Conservation (phyloP, 1,140 invertebrate genomes). For the Hypsibius dujardini region DNA sequence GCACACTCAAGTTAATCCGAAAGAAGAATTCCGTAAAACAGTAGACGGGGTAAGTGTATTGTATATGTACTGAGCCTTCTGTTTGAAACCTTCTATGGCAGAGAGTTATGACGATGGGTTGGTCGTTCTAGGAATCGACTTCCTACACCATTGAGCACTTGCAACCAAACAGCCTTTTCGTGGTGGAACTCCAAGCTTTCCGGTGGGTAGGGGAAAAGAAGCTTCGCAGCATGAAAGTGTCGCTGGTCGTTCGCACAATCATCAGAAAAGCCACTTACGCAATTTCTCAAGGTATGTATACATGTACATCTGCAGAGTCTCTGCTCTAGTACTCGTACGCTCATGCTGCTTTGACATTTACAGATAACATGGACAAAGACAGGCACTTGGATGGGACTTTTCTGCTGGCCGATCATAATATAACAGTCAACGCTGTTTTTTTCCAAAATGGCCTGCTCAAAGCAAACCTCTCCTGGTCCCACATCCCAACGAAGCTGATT, state of each 20-base stretch:
- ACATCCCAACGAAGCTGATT: background rate
- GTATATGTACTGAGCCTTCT: background rate
- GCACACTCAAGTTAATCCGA: background rate
- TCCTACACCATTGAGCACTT: slow-evolving; percentile 14
- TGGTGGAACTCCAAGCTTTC: background rate
- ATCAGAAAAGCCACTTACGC: slow-evolving; percentile 6
- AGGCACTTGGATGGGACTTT: background rate
- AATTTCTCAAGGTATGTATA: background rate
- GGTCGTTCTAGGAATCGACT: background rate
- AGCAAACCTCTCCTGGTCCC: slow-evolving; percentile 10
- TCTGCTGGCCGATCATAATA: background rate
- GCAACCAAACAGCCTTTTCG: background rate
- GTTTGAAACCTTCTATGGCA: background rate
- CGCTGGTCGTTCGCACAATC: background rate
- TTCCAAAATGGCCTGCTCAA: slow-evolving; percentile 12
- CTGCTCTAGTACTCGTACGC: too few relatives aligned
- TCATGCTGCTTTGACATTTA: too few relatives aligned
- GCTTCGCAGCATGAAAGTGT: background rate
- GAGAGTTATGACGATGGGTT: background rate
- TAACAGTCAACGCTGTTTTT: background rate
- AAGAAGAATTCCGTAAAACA: background rate
- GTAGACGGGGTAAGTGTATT: slow-evolving; percentile 6
- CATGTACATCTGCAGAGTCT: too few relatives aligned
- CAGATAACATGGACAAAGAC: too few relatives aligned
- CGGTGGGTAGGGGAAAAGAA: background rate